These are phyloP conservation scores for Cheilosia grossa DNA, from an alignment of 2,888 invertebrate species.

Conservation along the genomic window DNA sequence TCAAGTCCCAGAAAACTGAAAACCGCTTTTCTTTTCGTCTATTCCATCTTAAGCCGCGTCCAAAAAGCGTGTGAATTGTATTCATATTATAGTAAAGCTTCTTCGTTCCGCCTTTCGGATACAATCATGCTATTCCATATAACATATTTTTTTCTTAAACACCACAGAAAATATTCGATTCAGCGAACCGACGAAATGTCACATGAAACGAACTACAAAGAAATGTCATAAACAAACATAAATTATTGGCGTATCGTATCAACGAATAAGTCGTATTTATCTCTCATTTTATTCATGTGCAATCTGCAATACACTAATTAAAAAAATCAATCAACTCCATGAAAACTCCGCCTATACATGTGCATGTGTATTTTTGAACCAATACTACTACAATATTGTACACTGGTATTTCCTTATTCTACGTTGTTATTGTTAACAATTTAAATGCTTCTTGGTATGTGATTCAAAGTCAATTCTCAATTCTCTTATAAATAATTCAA, in stretches of 20 bases:
- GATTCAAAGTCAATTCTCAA: constrained; percentile 36
- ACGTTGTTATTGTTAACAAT: constrained; percentile 23
- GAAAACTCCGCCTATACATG: constrained; percentile 42
- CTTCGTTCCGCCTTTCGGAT: too few species aligned
- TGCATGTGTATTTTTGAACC: constrained; percentile 31
- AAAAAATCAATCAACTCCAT: constrained; percentile 47
- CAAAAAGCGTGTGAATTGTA: too few species aligned
- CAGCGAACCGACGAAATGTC: not conserved
- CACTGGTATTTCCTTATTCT: constrained; percentile 45
- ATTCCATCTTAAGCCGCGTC: too few species aligned
- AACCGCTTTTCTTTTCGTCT: too few species aligned
- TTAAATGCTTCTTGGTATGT: constrained; percentile 41
- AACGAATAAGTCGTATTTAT: constrained; percentile 24
- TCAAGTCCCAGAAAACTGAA: too few species aligned
- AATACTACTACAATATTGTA: constrained; percentile 45
- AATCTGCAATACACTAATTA: constrained; percentile 20
- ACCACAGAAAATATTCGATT: not conserved
- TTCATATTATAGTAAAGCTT: too few species aligned
- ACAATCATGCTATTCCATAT: too few species aligned
- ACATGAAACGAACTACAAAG: not conserved
- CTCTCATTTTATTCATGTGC: constrained; percentile 29
- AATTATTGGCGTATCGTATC: constrained; percentile 17
- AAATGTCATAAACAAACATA: constrained; percentile 23
- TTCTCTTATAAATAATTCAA: constrained; percentile 49
- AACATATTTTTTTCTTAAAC: too few species aligned